Base-by-base conservation (phyloP, 2,888 invertebrate genomes). In the Agriotes lineatus region DNA sequence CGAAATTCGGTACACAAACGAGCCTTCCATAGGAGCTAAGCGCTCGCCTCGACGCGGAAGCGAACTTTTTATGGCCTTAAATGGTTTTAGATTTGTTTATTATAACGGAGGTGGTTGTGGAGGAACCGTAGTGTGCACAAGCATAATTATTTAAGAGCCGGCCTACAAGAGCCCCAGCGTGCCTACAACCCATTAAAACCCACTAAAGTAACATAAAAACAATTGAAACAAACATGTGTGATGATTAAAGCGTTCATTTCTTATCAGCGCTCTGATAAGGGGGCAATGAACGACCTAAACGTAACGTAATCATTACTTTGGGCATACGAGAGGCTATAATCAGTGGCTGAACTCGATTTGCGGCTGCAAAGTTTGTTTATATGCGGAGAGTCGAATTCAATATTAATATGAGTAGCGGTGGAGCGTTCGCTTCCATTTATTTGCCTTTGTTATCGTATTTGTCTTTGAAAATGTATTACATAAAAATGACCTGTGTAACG, bases 201-300 rank as follows among this genome's bases (percentile, higher is more conserved):
- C 20, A 59, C 48, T 48, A 54, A 67, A 63, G 37, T 59, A 60
- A 61, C 67, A 67, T 64, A 70, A 70, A 70, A 67, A 70, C 67
- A 70, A 70, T 70, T 70, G 67, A 63, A 67, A 68, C 48, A 68
- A 69, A 70, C 67, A 70, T 62, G 62, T 70, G 67, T 68, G 60
- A 71, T 68, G 71, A 71, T 71, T 71, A 71, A 61, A 64, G 65
- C 57, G 58, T 65, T 56, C 60, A 63, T 59, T 64, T 67, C 67
- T 70, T 70, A 70, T 70, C 68, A 52, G 52, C 22, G 18, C 30
- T 45, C 5, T 52, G 69, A 69, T 69, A 60, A 64, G 48, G 35
- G 61, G 68, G 59, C 64, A 69, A 64, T 52, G 64, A 64, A 69
- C 64, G 64, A 52, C 50, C 69, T 65, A 48, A 63, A 63, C 63